Percentiles rank a stretch among this genome's conserved stretches.
Evolutionary conservation across 1,140 invertebrate species (phyloP).

Genomic region (Ceratosolen solmsi): DNA sequence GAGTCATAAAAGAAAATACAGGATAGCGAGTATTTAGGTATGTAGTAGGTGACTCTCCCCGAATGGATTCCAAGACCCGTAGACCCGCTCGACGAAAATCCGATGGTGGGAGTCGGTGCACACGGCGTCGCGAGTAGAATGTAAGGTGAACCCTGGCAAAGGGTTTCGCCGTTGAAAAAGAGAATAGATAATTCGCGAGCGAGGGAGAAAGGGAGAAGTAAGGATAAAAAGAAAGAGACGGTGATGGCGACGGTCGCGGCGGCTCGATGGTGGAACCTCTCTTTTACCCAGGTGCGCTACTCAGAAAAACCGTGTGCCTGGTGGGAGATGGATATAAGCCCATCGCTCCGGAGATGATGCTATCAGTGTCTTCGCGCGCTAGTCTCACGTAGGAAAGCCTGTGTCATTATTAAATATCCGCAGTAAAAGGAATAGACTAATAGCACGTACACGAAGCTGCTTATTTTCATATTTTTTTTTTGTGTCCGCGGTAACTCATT

Average conservation of each 20-base stretch:
- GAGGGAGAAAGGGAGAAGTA: slow-evolving; percentile 1
- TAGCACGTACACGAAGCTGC: neutral
- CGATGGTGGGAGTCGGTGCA: slow-evolving; percentile 34
- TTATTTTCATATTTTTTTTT: neutral
- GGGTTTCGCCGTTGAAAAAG: slow-evolving; percentile 25
- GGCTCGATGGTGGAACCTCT: slow-evolving; percentile 34
- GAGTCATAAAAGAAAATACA: no score
- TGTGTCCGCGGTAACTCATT: slow-evolving; percentile 26
- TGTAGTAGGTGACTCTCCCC: neutral
- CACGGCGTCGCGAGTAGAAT: slow-evolving; percentile 24
- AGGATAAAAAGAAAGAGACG: neutral
- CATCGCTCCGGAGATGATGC: slow-evolving; percentile 70
- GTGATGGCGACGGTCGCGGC: neutral
- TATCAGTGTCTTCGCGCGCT: slow-evolving; percentile 71
- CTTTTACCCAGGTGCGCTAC: neutral
- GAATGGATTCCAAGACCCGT: neutral
- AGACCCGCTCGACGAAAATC: neutral
- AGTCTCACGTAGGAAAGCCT: slow-evolving; percentile 58
- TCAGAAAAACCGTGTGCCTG: slow-evolving; percentile 30
- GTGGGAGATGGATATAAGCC: slow-evolving; percentile 74
- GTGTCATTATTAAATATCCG: slow-evolving; percentile 13
- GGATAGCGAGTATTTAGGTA: neutral
- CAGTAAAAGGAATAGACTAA: neutral
- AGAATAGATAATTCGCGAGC: slow-evolving; percentile 5
- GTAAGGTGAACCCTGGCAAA: slow-evolving; percentile 38